Base-by-base conservation (phyloP, 1,140 invertebrate species). In the Drosophila busckii region DNA sequence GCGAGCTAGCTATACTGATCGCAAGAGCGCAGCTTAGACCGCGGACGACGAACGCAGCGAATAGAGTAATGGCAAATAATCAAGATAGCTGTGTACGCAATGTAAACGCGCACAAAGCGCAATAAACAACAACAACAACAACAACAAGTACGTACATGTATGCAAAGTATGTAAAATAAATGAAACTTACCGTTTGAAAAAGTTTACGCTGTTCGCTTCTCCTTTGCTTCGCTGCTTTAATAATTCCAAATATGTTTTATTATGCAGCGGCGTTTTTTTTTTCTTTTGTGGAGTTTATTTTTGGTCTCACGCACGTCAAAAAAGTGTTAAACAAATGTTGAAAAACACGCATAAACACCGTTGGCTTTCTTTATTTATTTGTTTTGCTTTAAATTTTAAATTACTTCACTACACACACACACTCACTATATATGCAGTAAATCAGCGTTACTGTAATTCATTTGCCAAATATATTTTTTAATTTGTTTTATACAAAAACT, bases 181-280 rank as follows among this genome's bases (percentile, higher is more conserved):
- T 25, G 55, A 17, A 12, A 53, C 71, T 59, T 76, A 76, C 71
- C 71, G 71, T 76, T 76, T 76, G 40, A 52, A 58, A 40, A 70
- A 37, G 19, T 50, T n/a, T n/a, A n/a, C n/a, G n/a, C n/a, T n/a
- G n/a, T n/a, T n/a, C n/a, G n/a, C n/a, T n/a, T n/a, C n/a, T n/a
- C n/a, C n/a, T n/a, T n/a, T n/a, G n/a, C n/a, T n/a, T n/a, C n/a
- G n/a, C n/a, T n/a, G n/a, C n/a, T n/a, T n/a, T n/a, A n/a, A n/a
- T n/a, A n/a, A n/a, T n/a, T n/a, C n/a, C n/a, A n/a, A n/a, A n/a
- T n/a, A n/a, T n/a, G n/a, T n/a, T n/a, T n/a, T n/a, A n/a, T n/a
- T n/a, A n/a, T n/a, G n/a, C n/a, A n/a, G n/a, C n/a, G n/a, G n/a
- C n/a, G 6, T 9, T 54, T 41, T 37, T 34, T 28, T 15, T 28